Percentiles rank a stretch among this genome's conserved stretches.
These are phyloP conservation scores for Seira sanloemensis DNA, from an alignment of 2,888 invertebrate genomes.

Conservation along the genomic window DNA sequence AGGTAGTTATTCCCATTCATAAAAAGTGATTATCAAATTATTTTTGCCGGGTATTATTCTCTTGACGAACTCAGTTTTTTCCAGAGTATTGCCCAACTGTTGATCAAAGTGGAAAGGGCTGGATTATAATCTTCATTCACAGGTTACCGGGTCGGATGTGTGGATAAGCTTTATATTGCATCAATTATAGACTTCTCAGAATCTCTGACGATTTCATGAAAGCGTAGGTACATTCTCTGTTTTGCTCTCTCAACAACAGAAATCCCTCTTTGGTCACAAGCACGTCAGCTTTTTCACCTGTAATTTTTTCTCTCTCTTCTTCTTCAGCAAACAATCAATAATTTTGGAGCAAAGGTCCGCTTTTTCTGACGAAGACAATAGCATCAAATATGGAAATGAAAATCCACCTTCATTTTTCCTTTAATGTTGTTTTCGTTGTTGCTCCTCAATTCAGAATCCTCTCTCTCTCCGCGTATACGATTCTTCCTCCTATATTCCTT, in stretches of 20 bases:
- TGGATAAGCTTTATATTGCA: not conserved
- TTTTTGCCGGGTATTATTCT: not conserved
- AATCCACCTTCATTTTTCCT: slow-evolving; percentile 51
- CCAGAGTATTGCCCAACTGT: not conserved
- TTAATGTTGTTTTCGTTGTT: slow-evolving; percentile 25
- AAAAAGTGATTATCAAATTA: not conserved
- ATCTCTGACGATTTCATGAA: not conserved
- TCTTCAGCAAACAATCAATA: slow-evolving; percentile 1
- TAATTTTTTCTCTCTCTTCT: not conserved
- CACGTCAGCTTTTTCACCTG: not conserved
- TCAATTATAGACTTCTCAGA: not conserved
- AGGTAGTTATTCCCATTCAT: not conserved
- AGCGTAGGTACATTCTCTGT: not conserved
- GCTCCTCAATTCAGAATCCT: slow-evolving; percentile 4
- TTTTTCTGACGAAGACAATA: slow-evolving; percentile 51
- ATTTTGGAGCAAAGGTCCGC: slow-evolving; percentile 24
- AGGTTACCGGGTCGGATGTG: not conserved
- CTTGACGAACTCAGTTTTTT: not conserved
- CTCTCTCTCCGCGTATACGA: slow-evolving; percentile 5
- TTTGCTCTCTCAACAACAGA: not conserved
- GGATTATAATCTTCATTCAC: not conserved
- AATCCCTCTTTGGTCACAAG: not conserved
- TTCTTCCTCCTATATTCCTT: slow-evolving; percentile 31
- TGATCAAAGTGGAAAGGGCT: not conserved
- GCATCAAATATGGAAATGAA: slow-evolving; percentile 64